Evolutionary conservation across 2,888 invertebrate genomes (phyloP).

Genomic region (Halocaridina rubra): DNA sequence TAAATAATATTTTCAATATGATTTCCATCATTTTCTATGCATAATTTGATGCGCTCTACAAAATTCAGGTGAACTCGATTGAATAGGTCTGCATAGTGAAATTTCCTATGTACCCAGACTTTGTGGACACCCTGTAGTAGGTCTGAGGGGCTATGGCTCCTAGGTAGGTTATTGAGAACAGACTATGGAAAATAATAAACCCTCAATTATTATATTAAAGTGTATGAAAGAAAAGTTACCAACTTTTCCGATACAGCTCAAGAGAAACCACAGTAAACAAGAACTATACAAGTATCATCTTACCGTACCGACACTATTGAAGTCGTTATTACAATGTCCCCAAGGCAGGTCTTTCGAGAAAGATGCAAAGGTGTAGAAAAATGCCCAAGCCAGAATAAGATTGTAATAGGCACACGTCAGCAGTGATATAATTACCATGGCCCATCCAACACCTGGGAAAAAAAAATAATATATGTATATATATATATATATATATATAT

Average conservation of each 20-base stretch:
- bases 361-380: slow-evolving; percentile 71
- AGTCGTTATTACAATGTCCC: slow-evolving; percentile 65
- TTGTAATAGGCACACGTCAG: slow-evolving; percentile 69
- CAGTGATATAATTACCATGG: slow-evolving; percentile 38
- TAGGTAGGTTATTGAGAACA: too few species aligned
- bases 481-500: neutral
- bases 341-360: slow-evolving; percentile 69
- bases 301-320: slow-evolving; percentile 21
- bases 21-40: too few species aligned
- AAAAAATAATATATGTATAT: neutral
- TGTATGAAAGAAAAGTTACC: too few species aligned
- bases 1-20: too few species aligned
- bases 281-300: neutral
- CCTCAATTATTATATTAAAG: too few species aligned
- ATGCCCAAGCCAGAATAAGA: slow-evolving; percentile 72
- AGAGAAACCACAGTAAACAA: neutral
- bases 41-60: too few species aligned
- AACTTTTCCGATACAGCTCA: neutral
- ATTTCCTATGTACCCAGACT: too few species aligned
- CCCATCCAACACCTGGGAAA: slow-evolving; percentile 37
- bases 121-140: too few species aligned
- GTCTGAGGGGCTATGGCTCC: too few species aligned
- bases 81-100: too few species aligned
- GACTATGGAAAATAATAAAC: too few species aligned
- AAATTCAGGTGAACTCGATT: too few species aligned